Percentiles rank a stretch among this genome's conserved stretches.
Conservation (phyloP, 2,797 vertebrate species). For the Liasis olivaceus region DNA sequence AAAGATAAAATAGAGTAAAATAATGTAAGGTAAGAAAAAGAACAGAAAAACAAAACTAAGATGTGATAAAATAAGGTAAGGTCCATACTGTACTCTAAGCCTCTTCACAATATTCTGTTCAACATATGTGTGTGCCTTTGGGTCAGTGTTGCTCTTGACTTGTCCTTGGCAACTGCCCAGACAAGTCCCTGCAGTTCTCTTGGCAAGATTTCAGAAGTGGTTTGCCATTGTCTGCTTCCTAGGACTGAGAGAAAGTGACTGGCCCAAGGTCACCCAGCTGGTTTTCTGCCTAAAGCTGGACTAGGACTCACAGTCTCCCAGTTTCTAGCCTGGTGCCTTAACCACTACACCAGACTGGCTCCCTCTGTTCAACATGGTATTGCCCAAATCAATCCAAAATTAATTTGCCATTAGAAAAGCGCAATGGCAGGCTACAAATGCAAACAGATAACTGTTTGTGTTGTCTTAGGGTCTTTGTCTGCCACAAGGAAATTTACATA, state of each 20-base stretch:
- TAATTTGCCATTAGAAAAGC: background rate
- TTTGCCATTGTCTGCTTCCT: background rate
- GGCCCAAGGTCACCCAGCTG: background rate
- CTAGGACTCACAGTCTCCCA: no score
- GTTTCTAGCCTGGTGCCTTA: no score
- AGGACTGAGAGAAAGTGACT: background rate
- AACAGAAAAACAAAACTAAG: background rate
- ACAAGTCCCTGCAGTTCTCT: background rate
- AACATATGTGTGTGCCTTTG: background rate
- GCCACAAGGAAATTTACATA: background rate
- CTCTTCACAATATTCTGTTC: background rate
- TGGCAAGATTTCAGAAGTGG: background rate
- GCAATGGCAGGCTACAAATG: background rate
- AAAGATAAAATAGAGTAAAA: background rate
- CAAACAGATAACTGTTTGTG: background rate
- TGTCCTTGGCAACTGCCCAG: background rate
- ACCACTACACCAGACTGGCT: background rate
- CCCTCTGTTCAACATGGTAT: background rate
- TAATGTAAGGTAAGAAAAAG: background rate
- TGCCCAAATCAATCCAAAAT: background rate
- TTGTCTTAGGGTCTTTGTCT: background rate
- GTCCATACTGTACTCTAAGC: background rate
- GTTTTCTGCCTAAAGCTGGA: no score
- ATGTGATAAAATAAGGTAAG: background rate
- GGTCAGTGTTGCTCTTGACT: background rate